A percentile compares a stretch with the other conserved stretches of the same genome.
Evolutionary conservation across 1,140 invertebrate genomes (phyloP).

Genomic region (Atopsyche davidsoni): DNA sequence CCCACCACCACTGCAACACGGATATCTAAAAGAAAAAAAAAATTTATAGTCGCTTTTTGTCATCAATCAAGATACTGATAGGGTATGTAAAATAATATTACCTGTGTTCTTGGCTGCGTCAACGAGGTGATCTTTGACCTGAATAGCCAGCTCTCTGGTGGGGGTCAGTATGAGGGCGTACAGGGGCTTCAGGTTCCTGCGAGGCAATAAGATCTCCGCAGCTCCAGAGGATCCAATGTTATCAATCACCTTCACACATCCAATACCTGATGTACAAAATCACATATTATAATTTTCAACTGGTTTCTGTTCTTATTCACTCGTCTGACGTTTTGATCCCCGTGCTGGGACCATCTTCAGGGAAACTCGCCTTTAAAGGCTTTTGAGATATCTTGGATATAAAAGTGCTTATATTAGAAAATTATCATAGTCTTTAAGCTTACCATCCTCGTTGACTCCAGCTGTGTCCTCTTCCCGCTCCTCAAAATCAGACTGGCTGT

Average conservation of each 20-base stretch:
- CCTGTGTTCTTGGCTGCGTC: constrained; percentile 77
- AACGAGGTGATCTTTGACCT: constrained; percentile 82
- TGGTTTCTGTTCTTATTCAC: constrained; percentile 9
- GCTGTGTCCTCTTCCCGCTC: constrained; percentile 20
- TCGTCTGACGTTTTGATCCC: not conserved
- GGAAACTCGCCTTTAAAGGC: not conserved
- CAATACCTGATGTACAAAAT: constrained; percentile 38
- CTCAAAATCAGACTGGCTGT: constrained; percentile 26
- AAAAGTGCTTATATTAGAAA: not conserved
- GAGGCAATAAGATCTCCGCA: constrained; percentile 31
- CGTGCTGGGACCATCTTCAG: not conserved
- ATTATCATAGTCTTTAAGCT: not conserved
- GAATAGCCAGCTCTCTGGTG: constrained; percentile 91
- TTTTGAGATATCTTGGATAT: no score
- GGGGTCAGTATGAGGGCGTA: constrained; percentile 87
- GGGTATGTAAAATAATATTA: constrained; percentile 27
- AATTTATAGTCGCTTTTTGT: not conserved
- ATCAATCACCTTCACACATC: constrained; percentile 58
- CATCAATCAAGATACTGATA: not conserved
- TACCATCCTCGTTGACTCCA: constrained; percentile 26
- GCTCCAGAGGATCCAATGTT: constrained; percentile 46
- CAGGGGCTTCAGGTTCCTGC: constrained; percentile 48
- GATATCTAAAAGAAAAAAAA: constrained; percentile 37
- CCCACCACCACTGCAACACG: constrained; percentile 77
- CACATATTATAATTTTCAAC: constrained; percentile 13